Evolutionary conservation across 2,888 invertebrate species (phyloP).

Genomic region (Pimpla rufipes): DNA sequence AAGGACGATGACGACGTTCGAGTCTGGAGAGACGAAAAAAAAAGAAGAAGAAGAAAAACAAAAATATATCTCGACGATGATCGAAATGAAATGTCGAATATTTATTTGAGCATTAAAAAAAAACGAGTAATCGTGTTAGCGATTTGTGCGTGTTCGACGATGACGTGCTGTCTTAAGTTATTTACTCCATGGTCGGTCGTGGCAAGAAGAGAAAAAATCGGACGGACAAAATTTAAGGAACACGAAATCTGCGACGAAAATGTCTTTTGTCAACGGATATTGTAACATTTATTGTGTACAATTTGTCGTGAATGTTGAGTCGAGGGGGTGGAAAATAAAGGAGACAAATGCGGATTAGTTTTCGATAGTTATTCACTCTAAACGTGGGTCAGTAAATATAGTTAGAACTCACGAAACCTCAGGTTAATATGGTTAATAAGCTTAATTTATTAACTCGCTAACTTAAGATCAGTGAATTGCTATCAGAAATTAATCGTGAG

Average conservation of each 20-base stretch:
- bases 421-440: constrained; percentile 22
- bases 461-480: constrained; percentile 21
- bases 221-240: not conserved
- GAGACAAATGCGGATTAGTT: constrained; percentile 5
- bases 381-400: constrained; percentile 14
- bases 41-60: constrained; percentile 62
- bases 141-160: constrained; percentile 35
- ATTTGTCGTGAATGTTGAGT: constrained; percentile 6
- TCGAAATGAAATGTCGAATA: constrained; percentile 30
- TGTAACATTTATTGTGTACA: not conserved
- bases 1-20: constrained; percentile 26
- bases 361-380: constrained; percentile 4
- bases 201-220: constrained; percentile 3
- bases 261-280: not conserved
- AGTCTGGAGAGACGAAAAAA: constrained; percentile 37
- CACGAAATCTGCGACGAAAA: not conserved
- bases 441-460: constrained; percentile 9
- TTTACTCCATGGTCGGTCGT: constrained; percentile 10
- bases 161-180: constrained; percentile 36
- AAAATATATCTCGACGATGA: constrained; percentile 11
- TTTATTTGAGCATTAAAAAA: constrained; percentile 59
- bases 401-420: constrained; percentile 13
- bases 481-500: constrained; percentile 12
- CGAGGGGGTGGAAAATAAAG: not conserved
- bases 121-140: constrained; percentile 74